phyloP scores from a whole-genome alignment of 2,888 invertebrate genomes.

The Rotaria magnacalcarata region DNA sequence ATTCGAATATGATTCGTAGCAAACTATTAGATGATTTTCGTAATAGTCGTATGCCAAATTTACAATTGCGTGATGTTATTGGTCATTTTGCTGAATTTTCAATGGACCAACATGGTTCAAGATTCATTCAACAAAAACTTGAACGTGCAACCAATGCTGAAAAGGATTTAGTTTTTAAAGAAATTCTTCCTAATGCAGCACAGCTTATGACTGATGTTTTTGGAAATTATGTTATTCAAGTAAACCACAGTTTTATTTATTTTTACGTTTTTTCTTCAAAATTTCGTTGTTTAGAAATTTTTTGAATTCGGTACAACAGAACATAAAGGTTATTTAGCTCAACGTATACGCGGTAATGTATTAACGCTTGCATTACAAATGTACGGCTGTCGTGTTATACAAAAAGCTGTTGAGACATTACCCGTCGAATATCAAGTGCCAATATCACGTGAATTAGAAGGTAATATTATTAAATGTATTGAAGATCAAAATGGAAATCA shows the following conservation, averaged over 20 bases:
- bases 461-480: slow-evolving; percentile 94
- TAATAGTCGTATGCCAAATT: slow-evolving; percentile 62
- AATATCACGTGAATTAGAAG: slow-evolving; percentile 92
- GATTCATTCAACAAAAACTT: slow-evolving; percentile 97
- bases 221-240: slow-evolving; percentile 89
- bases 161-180: slow-evolving; percentile 94
- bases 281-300: slow-evolving; percentile 68
- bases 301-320: slow-evolving; percentile 96
- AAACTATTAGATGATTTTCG: slow-evolving; percentile 87
- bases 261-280: neutral
- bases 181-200: slow-evolving; percentile 88
- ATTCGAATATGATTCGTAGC: slow-evolving; percentile 64
- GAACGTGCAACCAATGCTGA: slow-evolving; percentile 91
- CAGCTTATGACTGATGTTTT: slow-evolving; percentile 98
- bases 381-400: slow-evolving; percentile 99
- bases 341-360: slow-evolving; percentile 75
- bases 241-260: neutral
- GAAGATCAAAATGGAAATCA: slow-evolving; percentile 99
- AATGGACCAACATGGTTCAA: slow-evolving; percentile 96
- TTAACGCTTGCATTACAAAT: slow-evolving; percentile 92
- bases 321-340: slow-evolving; percentile 87
- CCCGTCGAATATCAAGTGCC: slow-evolving; percentile 81
- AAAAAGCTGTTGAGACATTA: slow-evolving; percentile 95
- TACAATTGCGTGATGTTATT: slow-evolving; percentile 79
- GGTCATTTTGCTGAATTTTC: slow-evolving; percentile 98